phyloP scores from a whole-genome alignment of 2,888 invertebrate species.

The Brassicogethes aeneus region DNA sequence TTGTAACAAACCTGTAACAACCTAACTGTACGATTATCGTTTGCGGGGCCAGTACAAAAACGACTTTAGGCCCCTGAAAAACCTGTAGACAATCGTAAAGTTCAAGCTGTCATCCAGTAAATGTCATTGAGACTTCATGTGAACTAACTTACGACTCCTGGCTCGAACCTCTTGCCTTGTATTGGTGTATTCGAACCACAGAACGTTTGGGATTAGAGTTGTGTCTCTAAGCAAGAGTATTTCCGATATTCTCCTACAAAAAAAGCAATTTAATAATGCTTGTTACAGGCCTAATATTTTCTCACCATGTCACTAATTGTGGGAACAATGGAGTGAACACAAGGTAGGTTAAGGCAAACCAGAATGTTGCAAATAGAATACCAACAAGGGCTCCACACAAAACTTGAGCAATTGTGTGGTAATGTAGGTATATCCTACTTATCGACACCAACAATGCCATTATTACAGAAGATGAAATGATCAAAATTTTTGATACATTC shows the following conservation, averaged over 20 bases:
- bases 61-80: slow-evolving; percentile 31
- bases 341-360: slow-evolving; percentile 75
- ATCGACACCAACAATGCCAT: slow-evolving; percentile 54
- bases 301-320: slow-evolving; percentile 76
- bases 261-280: slow-evolving; percentile 7
- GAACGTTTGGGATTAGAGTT: slow-evolving; percentile 81
- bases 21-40: slow-evolving; percentile 31
- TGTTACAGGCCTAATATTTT: slow-evolving; percentile 16
- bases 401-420: slow-evolving; percentile 78
- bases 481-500: slow-evolving; percentile 60
- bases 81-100: slow-evolving; percentile 23
- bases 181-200: slow-evolving; percentile 91
- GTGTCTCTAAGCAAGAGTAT: slow-evolving; percentile 80
- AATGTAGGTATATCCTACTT: slow-evolving; percentile 75
- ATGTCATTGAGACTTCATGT: slow-evolving; percentile 77
- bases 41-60: slow-evolving; percentile 40
- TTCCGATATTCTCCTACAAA: slow-evolving; percentile 71
- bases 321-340: slow-evolving; percentile 80
- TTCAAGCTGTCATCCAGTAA: slow-evolving; percentile 43
- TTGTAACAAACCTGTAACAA: background rate
- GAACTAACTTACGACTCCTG: slow-evolving; percentile 69
- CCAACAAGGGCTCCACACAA: slow-evolving; percentile 71
- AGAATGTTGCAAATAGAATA: slow-evolving; percentile 60
- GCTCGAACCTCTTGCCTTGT: slow-evolving; percentile 75
- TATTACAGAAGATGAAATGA: slow-evolving; percentile 51